Conservation (phyloP, 1,140 invertebrate species). For the Papilio polytes region DNA sequence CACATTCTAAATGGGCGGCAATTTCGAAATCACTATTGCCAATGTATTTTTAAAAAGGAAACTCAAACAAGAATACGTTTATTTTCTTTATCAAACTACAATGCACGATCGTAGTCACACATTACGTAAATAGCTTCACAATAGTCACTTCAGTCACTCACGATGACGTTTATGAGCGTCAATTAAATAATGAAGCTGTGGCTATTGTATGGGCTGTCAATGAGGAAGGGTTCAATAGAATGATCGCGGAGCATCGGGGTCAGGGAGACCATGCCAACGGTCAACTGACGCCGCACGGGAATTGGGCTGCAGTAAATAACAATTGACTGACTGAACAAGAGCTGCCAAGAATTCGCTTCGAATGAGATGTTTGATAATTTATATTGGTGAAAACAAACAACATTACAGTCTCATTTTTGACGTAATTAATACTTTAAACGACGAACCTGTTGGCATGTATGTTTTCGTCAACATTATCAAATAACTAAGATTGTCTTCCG, state of each 20-base stretch:
- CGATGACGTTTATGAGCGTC: conserved; percentile 25
- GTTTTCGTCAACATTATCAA: too few relatives aligned
- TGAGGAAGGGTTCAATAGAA: conserved; percentile 66
- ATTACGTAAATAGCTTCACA: conserved; percentile 27
- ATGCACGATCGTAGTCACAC: background rate
- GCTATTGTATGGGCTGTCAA: conserved; percentile 58
- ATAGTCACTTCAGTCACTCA: conserved; percentile 22
- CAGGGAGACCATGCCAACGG: conserved; percentile 65
- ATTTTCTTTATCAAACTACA: conserved; percentile 17
- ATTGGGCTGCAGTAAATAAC: conserved; percentile 69
- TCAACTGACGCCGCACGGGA: conserved; percentile 69
- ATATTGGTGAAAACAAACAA: background rate
- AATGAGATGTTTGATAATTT: conserved; percentile 28
- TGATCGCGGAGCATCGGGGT: conserved; percentile 67
- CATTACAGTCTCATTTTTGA: background rate
- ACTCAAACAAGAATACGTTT: background rate
- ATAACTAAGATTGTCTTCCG: too few relatives aligned
- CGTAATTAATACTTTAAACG: background rate
- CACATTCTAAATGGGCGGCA: too few relatives aligned
- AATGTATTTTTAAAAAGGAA: background rate
- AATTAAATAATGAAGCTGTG: conserved; percentile 46
- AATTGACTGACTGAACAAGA: conserved; percentile 44
- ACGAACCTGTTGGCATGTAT: too few relatives aligned
- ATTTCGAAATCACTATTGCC: too few relatives aligned
- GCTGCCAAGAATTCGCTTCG: conserved; percentile 24